These are phyloP conservation scores for Cotesia glomerata DNA, from an alignment of 1,140 invertebrate species.

Conservation along the genomic window DNA sequence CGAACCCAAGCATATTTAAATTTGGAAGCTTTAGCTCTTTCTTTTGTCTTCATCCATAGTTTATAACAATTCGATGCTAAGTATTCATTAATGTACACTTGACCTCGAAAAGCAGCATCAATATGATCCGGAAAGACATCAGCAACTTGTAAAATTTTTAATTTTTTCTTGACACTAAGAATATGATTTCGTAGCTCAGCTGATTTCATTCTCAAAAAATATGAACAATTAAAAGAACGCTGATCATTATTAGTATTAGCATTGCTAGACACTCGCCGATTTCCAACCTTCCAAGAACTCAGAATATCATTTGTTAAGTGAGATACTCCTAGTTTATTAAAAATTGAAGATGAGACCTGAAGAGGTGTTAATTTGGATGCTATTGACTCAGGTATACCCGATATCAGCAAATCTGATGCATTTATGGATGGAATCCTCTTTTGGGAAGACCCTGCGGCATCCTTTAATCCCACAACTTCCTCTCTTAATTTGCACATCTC, in stretches of 20 bases:
- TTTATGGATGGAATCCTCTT: background rate
- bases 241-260: background rate
- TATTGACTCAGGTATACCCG: background rate
- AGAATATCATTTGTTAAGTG: background rate
- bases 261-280: background rate
- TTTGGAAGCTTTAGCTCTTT: too few species aligned
- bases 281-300: background rate
- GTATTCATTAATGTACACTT: too few species aligned
- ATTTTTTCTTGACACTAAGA: background rate
- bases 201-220: background rate
- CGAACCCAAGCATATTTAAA: too few species aligned
- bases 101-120: too few species aligned
- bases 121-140: too few species aligned
- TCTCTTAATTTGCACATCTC: background rate
- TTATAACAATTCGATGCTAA: too few species aligned
- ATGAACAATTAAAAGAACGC: background rate
- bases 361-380: background rate
- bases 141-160: background rate
- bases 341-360: background rate
- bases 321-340: background rate
- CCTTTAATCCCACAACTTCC: background rate
- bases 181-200: background rate
- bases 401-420: background rate
- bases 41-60: too few species aligned
- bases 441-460: background rate